phyloP scores from a whole-genome alignment of 1,140 invertebrate genomes.

The Delia radicum region DNA sequence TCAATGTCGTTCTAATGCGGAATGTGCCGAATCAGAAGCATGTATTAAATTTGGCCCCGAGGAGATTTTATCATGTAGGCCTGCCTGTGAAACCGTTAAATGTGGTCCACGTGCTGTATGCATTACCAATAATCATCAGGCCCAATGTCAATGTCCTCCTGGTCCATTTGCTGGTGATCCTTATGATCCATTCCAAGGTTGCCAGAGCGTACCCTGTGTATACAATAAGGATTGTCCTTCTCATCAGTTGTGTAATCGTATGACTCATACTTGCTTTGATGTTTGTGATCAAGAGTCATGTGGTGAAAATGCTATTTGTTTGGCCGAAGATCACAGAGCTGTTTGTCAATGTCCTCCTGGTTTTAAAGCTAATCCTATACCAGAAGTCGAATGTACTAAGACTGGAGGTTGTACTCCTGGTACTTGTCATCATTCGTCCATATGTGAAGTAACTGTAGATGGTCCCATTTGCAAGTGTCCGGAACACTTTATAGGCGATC shows the following conservation, averaged over 20 bases:
- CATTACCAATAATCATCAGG: conserved; percentile 82
- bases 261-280: conserved; percentile 79
- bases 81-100: conserved; percentile 71
- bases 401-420: conserved; percentile 71
- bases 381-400: conserved; percentile 75
- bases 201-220: conserved; percentile 77
- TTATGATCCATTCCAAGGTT: conserved; percentile 71
- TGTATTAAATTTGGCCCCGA: conserved; percentile 61
- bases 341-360: conserved; percentile 83
- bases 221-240: conserved; percentile 80
- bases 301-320: conserved; percentile 83
- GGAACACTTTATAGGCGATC: conserved; percentile 72
- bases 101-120: conserved; percentile 86
- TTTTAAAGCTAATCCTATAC: conserved; percentile 73
- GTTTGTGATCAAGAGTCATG: conserved; percentile 80
- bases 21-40: conserved; percentile 78
- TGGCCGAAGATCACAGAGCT: conserved; percentile 78
- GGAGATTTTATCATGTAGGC: conserved; percentile 63
- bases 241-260: conserved; percentile 75
- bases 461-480: conserved; percentile 77
- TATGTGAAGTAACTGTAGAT: conserved; percentile 69
- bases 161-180: conserved; percentile 83
- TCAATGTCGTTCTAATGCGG: conserved; percentile 74
- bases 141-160: conserved; percentile 83
- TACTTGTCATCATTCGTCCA: conserved; percentile 77